Conservation (phyloP, 2,888 invertebrate genomes). For the Drosophila anomelani region DNA sequence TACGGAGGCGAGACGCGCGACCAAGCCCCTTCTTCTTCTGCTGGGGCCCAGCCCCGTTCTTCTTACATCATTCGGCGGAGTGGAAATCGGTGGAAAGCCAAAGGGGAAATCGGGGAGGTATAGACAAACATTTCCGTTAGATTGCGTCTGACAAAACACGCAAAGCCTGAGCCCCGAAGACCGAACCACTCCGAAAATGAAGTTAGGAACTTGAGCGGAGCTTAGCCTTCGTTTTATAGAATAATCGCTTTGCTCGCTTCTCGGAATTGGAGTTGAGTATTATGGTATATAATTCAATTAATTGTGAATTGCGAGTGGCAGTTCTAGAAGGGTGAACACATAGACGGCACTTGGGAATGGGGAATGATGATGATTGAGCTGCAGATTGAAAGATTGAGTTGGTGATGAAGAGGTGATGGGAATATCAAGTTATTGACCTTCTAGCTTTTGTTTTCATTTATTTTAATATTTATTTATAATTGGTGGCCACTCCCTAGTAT, state of each 20-base stretch:
- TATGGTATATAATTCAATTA: slow-evolving; percentile 40
- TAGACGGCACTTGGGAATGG: background rate
- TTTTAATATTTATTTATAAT: slow-evolving; percentile 4
- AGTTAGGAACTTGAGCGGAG: slow-evolving; percentile 26
- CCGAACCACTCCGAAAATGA: slow-evolving; percentile 42
- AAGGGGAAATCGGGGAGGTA: slow-evolving; percentile 6
- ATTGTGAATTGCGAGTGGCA: slow-evolving; percentile 31
- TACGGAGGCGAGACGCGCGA: slow-evolving; percentile 43
- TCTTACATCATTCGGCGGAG: slow-evolving; percentile 28
- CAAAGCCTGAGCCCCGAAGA: slow-evolving; percentile 57
- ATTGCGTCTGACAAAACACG: slow-evolving; percentile 41
- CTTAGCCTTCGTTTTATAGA: slow-evolving; percentile 38
- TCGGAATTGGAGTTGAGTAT: slow-evolving; percentile 31
- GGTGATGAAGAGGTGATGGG: background rate
- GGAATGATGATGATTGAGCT: slow-evolving; percentile 22
- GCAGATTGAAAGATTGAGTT: slow-evolving; percentile 18
- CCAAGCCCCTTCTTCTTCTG: slow-evolving; percentile 32
- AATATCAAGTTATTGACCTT: slow-evolving; percentile 15
- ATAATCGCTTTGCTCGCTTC: slow-evolving; percentile 28
- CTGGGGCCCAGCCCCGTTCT: slow-evolving; percentile 29
- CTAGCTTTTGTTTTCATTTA: background rate
- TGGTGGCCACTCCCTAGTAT: background rate
- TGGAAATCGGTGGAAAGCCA: slow-evolving; percentile 1
- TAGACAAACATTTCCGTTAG: slow-evolving; percentile 74
- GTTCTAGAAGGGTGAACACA: slow-evolving; percentile 35